A percentile compares a stretch with the other conserved stretches of the same genome.
These are phyloP conservation scores for Bruchidius siliquastri DNA, from an alignment of 2,888 invertebrate species.

Conservation along the genomic window DNA sequence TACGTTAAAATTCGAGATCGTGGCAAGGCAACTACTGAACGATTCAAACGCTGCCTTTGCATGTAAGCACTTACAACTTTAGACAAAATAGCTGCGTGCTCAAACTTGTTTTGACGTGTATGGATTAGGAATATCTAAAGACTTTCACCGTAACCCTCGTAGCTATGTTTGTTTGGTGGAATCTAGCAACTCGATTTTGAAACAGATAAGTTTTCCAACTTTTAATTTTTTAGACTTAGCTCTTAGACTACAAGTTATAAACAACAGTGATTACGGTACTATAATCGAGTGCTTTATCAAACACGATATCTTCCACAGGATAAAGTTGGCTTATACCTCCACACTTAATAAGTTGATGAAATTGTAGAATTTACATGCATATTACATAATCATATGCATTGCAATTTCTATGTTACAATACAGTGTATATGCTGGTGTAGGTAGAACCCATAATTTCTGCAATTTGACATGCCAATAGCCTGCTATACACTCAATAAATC, in stretches of 20 bases:
- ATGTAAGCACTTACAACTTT: too few relatives aligned
- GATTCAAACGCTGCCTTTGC: too few relatives aligned
- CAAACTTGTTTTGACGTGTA: too few relatives aligned
- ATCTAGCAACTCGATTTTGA: too few relatives aligned
- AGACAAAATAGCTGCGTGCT: too few relatives aligned
- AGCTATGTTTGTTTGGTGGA: too few relatives aligned
- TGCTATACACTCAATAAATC: neutral
- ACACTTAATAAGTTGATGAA: neutral
- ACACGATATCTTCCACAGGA: neutral
- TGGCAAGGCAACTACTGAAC: too few relatives aligned
- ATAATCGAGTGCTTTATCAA: neutral
- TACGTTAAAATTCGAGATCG: too few relatives aligned
- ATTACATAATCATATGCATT: neutral
- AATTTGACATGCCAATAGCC: neutral
- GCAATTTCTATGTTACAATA: neutral
- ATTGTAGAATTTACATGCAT: neutral
- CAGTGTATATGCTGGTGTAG: neutral
- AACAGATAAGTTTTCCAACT: too few relatives aligned
- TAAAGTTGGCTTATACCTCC: neutral
- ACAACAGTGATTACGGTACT: neutral
- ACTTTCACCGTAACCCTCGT: too few relatives aligned
- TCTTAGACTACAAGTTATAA: neutral
- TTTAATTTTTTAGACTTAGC: neutral
- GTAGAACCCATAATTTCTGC: neutral
- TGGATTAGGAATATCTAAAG: too few relatives aligned